These are phyloP conservation scores for Psittacula cyanocephala DNA, from an alignment of 2,113 vertebrate species.

Conservation along the genomic window DNA sequence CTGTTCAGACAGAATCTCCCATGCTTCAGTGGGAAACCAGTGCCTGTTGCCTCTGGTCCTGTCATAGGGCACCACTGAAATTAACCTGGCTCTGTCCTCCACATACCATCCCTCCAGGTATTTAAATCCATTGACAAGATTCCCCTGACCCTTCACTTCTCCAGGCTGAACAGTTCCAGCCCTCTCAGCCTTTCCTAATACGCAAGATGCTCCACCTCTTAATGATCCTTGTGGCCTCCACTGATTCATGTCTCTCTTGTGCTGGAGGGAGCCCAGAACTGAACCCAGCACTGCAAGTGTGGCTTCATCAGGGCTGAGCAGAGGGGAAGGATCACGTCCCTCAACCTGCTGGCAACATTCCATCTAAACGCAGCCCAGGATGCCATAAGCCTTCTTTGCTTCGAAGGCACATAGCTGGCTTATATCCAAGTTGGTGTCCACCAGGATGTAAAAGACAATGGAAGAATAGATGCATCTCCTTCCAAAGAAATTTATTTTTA, in stretches of 20 bases:
- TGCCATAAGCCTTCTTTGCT: rapidly evolving
- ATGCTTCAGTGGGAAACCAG: neutral
- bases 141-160: neutral
- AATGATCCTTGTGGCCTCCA: rapidly evolving
- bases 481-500: neutral
- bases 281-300: neutral
- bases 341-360: rapidly evolving
- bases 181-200: neutral
- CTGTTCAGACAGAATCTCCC: neutral
- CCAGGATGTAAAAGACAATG: neutral
- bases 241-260: neutral
- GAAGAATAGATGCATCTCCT: neutral
- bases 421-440: rapidly evolving
- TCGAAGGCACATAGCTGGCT: neutral
- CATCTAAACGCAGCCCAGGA: neutral
- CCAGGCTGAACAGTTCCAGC: neutral
- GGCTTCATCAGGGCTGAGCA: neutral
- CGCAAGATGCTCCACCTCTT: neutral
- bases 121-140: neutral
- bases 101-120: neutral
- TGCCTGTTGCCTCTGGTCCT: neutral
- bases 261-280: neutral
- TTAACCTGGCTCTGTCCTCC: neutral
- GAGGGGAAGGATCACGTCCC: neutral
- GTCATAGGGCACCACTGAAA: neutral